A percentile compares a stretch with the other conserved stretches of the same genome.
These are phyloP conservation scores for Chironomus striatipennis DNA, from an alignment of 1,140 invertebrate species.

Conservation along the genomic window DNA sequence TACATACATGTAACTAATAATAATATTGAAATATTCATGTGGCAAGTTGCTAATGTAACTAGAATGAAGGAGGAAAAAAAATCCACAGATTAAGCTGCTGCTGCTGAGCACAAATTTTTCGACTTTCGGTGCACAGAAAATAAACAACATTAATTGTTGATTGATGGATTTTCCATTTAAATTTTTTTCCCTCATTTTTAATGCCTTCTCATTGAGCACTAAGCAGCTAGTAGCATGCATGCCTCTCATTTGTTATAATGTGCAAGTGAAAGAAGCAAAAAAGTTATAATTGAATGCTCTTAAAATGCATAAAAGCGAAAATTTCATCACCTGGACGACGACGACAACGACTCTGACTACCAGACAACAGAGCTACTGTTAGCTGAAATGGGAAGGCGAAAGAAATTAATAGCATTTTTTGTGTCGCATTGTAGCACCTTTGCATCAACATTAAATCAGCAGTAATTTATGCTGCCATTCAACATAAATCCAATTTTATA, in stretches of 20 bases:
- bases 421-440: conserved; percentile 19
- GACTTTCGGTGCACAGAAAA: neutral
- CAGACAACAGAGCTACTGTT: too few relatives aligned
- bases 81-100: neutral
- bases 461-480: conserved; percentile 22
- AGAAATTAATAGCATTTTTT: conserved; percentile 21
- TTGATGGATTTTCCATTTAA: conserved; percentile 14
- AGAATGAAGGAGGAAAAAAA: too few relatives aligned
- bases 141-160: neutral
- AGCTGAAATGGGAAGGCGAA: neutral
- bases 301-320: neutral
- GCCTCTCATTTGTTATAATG: too few relatives aligned
- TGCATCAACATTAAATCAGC: conserved; percentile 18
- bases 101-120: neutral
- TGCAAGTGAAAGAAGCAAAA: too few relatives aligned
- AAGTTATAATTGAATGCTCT: neutral
- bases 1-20: too few relatives aligned
- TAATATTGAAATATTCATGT: too few relatives aligned
- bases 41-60: too few relatives aligned
- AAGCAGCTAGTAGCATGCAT: too few relatives aligned
- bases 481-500: conserved; percentile 24
- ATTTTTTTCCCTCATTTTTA: neutral
- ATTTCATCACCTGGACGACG: neutral
- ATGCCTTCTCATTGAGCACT: neutral
- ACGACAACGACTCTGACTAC: too few relatives aligned